phyloP scores from a whole-genome alignment of 2,113 vertebrate genomes.

The Phyllopteryx taeniolatus region DNA sequence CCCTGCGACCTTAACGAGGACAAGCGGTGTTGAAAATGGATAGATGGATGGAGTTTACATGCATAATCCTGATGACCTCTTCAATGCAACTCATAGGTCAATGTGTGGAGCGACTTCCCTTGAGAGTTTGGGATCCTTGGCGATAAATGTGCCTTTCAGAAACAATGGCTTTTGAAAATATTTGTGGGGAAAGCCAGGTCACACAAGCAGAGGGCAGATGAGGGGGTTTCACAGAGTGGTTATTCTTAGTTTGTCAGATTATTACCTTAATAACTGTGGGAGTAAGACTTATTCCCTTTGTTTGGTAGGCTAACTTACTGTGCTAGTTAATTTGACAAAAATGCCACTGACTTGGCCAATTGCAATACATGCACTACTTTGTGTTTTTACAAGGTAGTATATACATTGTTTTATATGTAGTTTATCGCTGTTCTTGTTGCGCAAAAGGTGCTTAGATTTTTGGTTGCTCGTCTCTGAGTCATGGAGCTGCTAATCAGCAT shows the following conservation, averaged over 20 bases:
- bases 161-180: constrained; percentile 40
- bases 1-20: too few relatives aligned
- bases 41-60: constrained; percentile 13
- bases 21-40: too few relatives aligned
- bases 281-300: neutral
- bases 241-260: constrained; percentile 18
- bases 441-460: neutral
- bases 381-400: neutral
- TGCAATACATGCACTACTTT: neutral
- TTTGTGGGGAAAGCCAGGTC: constrained; percentile 35
- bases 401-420: neutral
- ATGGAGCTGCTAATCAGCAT: neutral
- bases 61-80: constrained; percentile 29
- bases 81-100: neutral
- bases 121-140: constrained; percentile 22
- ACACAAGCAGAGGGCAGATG: constrained; percentile 17
- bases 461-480: neutral
- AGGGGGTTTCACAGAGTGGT: constrained; percentile 30
- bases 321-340: neutral
- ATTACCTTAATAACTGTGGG: constrained; percentile 24
- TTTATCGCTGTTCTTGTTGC: neutral
- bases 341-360: neutral
- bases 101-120: constrained; percentile 4
- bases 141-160: constrained; percentile 22
- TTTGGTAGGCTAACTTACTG: neutral